phyloP scores from a whole-genome alignment of 1,140 invertebrate genomes.

The Listronotus oregonensis region DNA sequence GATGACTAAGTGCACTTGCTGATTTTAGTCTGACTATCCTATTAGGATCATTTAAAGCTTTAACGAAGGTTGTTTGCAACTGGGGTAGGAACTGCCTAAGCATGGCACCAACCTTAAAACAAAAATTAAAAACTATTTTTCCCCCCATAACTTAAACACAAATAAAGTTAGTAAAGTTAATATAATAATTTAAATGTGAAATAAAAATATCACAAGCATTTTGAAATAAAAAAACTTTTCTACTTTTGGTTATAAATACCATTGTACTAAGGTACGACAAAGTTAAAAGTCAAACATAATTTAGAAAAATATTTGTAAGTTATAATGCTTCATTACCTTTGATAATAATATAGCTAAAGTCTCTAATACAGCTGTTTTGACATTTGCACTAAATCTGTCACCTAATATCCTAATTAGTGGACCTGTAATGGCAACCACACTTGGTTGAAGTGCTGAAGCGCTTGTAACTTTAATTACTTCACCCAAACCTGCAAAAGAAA shows the following conservation, averaged over 20 bases:
- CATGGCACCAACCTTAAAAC: slow-evolving; percentile 79
- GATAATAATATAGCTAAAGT: slow-evolving; percentile 89
- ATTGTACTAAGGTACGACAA: too few relatives aligned
- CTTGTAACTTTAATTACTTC: slow-evolving; percentile 90
- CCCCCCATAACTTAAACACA: too few relatives aligned
- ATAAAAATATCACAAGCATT: too few relatives aligned
- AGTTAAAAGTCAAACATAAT: too few relatives aligned
- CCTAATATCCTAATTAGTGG: slow-evolving; percentile 96
- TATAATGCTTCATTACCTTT: too few relatives aligned
- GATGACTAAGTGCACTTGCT: slow-evolving; percentile 82
- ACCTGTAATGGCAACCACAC: slow-evolving; percentile 95
- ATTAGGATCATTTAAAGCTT: slow-evolving; percentile 88
- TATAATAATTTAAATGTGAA: too few relatives aligned
- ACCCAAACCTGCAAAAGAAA: slow-evolving; percentile 68
- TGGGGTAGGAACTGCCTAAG: slow-evolving; percentile 98
- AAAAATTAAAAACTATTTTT: slow-evolving; percentile 27
- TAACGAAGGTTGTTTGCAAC: slow-evolving; percentile 96
- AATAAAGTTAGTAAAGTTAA: too few relatives aligned
- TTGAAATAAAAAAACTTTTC: too few relatives aligned
- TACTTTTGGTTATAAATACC: too few relatives aligned
- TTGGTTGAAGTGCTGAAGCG: slow-evolving; percentile 85
- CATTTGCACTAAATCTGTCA: slow-evolving; percentile 89
- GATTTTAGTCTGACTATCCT: slow-evolving; percentile 87
- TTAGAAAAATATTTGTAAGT: too few relatives aligned
- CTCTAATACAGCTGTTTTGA: slow-evolving; percentile 95